These are phyloP conservation scores for Cerastis leucographa DNA, from an alignment of 2,888 invertebrate species.

Conservation along the genomic window DNA sequence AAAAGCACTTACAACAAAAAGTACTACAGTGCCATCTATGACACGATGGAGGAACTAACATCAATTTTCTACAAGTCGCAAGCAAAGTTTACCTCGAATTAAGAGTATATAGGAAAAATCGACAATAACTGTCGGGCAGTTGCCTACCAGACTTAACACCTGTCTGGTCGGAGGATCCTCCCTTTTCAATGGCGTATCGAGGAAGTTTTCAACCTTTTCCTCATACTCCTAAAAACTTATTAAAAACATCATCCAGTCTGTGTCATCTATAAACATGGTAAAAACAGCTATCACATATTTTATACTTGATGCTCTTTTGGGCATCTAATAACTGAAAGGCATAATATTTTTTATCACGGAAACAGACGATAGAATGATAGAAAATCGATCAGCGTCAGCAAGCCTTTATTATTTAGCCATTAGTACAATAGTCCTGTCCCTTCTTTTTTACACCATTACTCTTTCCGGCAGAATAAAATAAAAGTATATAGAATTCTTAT, in stretches of 20 bases:
- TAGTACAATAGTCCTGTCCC: background rate
- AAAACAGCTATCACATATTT: background rate
- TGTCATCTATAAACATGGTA: background rate
- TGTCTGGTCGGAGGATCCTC: too few species aligned
- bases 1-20: too few species aligned
- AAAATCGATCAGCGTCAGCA: background rate
- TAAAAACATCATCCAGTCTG: background rate
- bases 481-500: constrained; percentile 20
- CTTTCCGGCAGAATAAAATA: background rate
- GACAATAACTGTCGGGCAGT: too few species aligned
- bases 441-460: background rate
- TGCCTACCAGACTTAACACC: too few species aligned
- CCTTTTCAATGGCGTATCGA: too few species aligned
- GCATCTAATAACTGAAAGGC: background rate
- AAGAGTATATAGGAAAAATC: too few species aligned
- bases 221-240: too few species aligned
- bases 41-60: too few species aligned
- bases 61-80: too few species aligned
- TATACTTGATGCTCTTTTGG: background rate
- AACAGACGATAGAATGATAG: background rate
- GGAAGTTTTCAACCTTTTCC: too few species aligned
- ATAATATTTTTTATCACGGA: background rate
- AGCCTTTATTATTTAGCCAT: background rate
- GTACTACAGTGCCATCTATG: too few species aligned
- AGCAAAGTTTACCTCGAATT: too few species aligned